Evolutionary conservation across 1,140 invertebrate species (phyloP), one percentile per base, ranked within the genome.

Genomic region (Papilio polyxenes): DNA sequence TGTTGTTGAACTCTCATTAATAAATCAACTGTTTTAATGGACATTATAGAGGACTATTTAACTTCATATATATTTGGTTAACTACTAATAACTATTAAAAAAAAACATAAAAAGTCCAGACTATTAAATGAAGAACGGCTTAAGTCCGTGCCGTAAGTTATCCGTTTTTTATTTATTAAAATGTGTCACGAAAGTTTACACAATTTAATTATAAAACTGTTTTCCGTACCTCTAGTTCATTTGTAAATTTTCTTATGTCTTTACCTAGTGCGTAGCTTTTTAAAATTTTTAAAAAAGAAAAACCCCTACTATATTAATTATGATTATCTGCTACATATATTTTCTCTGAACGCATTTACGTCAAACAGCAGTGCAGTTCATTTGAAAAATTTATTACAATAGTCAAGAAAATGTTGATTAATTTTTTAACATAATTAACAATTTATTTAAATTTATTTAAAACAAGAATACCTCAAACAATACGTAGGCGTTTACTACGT

Each of bases 371-470:
- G 56, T 80, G 49, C 84, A 82, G 84, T 85, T 51, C 59, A 49
- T 80, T 82, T 81, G 31, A 72, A 20, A 82, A 83, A 87, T 87
- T 85, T 82, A 87, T 83, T 78, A 82, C 62, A 78, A 72, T 82
- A 83, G 81, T 69, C 83, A 82, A 77, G 81, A 56, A 79, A 82
- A 82, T 83, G 77, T 83, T 86, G 86, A 91, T 88, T 87, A 89
- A 81, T 85, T 85, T 81, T 85, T 90, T 90, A 88, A 87, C 90
- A 92, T 92, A 89, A 92, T 89, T 88, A 89, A 88, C 82, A 85
- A 87, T 89, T 89, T 89, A 90, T 91, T 90, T 80, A 89, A 89
- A 91, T 91, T 81, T 85, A 83, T 84, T 83, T 83, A 85, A 87
- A 89, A 90, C 85, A 88, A 87, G 87, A 84, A 87, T 81, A 65